These are phyloP conservation scores for Lycodopsis pacificus DNA, from an alignment of 2,797 vertebrate species.

Conservation along the genomic window DNA sequence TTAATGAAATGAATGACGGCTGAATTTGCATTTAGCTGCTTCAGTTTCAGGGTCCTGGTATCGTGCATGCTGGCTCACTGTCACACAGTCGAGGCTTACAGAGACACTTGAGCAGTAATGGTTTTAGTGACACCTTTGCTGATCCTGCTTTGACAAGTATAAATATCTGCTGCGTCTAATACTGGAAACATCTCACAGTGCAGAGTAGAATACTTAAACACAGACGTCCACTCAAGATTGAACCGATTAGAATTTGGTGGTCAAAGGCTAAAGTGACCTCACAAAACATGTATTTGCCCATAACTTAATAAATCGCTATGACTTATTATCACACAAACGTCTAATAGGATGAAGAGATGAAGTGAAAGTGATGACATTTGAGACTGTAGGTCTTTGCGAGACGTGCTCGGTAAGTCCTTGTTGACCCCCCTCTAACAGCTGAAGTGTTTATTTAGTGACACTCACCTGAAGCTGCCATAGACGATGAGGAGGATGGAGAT, in stretches of 20 bases:
- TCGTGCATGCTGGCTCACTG: not conserved
- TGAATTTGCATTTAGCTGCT: not conserved
- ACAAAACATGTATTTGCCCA: not conserved
- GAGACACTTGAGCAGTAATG: not conserved
- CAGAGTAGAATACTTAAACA: not conserved
- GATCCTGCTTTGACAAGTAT: not conserved
- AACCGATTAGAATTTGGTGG: not conserved
- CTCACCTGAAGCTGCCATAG: slow-evolving; percentile 99
- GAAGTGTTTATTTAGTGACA: slow-evolving; percentile 8
- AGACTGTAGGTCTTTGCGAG: not conserved
- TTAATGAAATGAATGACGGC: not conserved
- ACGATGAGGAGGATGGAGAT: slow-evolving; percentile 99
- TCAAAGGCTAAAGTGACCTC: not conserved
- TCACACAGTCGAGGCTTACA: not conserved
- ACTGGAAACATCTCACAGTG: not conserved
- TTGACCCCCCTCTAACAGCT: not conserved
- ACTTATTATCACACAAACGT: not conserved
- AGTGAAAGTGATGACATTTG: not conserved
- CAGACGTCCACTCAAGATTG: not conserved
- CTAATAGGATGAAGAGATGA: not conserved
- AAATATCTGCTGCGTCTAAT: not conserved
- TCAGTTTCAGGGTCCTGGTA: not conserved
- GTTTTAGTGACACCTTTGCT: not conserved
- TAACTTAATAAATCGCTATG: not conserved
- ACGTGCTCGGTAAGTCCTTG: not conserved